Evolutionary conservation across 1,140 invertebrate species (phyloP).

Genomic region (Formica selysi): DNA sequence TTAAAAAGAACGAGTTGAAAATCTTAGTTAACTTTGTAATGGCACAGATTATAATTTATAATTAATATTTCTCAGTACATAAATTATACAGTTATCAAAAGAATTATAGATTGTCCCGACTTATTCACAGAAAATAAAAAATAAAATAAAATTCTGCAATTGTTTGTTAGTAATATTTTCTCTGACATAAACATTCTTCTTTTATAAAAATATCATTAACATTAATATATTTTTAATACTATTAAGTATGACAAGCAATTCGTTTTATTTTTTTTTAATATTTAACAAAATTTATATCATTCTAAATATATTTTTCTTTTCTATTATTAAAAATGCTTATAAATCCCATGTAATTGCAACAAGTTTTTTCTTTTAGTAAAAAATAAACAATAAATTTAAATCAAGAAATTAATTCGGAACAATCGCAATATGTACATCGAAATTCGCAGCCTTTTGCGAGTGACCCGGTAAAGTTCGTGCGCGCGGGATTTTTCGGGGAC

Average conservation of each 20-base stretch:
- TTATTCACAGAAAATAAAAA: constrained; percentile 31
- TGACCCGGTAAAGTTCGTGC: constrained; percentile 14
- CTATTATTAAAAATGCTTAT: neutral
- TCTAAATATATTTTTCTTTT: too few relatives aligned
- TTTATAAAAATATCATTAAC: neutral
- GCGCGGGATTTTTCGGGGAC: constrained; percentile 37
- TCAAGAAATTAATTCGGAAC: neutral
- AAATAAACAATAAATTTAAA: neutral
- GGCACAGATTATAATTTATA: neutral
- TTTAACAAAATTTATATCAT: too few relatives aligned
- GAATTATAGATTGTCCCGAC: constrained; percentile 10
- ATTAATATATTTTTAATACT: too few relatives aligned
- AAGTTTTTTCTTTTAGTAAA: neutral
- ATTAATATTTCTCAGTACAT: too few relatives aligned
- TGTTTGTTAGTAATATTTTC: neutral
- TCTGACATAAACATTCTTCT: neutral
- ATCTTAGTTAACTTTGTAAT: neutral
- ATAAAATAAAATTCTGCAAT: constrained; percentile 11
- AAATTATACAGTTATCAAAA: too few relatives aligned
- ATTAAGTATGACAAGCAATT: too few relatives aligned
- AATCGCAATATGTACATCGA: neutral
- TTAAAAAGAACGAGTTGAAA: neutral
- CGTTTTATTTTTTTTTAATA: too few relatives aligned
- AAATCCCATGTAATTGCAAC: neutral
- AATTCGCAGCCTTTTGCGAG: neutral